A percentile compares a stretch with the other conserved stretches of the same genome.
Conservation (phyloP, 2,797 vertebrate genomes). For the Rachycentron canadum region DNA sequence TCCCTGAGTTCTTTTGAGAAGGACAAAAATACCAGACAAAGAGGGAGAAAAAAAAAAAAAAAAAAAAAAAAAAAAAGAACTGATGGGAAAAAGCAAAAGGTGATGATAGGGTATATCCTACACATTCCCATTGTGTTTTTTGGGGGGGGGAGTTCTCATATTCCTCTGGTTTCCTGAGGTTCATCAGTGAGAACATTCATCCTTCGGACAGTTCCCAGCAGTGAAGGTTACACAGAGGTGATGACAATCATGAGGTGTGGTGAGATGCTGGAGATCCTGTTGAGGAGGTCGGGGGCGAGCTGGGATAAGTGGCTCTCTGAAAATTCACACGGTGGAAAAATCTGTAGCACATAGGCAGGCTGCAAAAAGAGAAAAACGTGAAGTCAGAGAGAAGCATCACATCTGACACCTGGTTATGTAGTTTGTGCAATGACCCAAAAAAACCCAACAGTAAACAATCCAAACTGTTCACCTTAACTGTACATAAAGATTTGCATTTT, state of each 20-base stretch:
- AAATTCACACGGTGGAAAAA: conserved; percentile 98
- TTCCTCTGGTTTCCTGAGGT: conserved; percentile 82
- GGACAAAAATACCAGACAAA: conserved; percentile 81
- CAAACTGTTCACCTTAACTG: not conserved
- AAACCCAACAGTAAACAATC: not conserved
- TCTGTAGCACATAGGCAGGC: conserved; percentile 99
- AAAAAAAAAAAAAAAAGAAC: conserved; percentile 28
- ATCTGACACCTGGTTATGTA: not conserved
- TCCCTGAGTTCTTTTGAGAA: conserved; percentile 83
- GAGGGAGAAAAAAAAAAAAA: conserved; percentile 43
- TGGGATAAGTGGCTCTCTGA: conserved; percentile 97
- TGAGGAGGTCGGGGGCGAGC: conserved; percentile 96
- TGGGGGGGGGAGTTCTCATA: conserved; percentile 54
- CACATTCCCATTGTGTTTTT: conserved; percentile 70
- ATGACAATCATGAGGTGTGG: conserved; percentile 99
- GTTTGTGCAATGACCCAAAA: not conserved
- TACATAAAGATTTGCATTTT: not conserved
- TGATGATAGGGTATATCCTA: conserved; percentile 60
- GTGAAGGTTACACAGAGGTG: conserved; percentile 92
- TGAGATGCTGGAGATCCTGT: conserved; percentile 98
- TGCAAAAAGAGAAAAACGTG: conserved; percentile 60
- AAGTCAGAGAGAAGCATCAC: not conserved
- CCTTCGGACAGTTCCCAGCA: conserved; percentile 42
- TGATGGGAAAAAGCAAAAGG: conserved; percentile 40
- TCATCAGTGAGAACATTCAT: conserved; percentile 64